Evolutionary conservation across 64 coral and sea anemone species (phyloP).

Genomic region (Platygyra sinensis): DNA sequence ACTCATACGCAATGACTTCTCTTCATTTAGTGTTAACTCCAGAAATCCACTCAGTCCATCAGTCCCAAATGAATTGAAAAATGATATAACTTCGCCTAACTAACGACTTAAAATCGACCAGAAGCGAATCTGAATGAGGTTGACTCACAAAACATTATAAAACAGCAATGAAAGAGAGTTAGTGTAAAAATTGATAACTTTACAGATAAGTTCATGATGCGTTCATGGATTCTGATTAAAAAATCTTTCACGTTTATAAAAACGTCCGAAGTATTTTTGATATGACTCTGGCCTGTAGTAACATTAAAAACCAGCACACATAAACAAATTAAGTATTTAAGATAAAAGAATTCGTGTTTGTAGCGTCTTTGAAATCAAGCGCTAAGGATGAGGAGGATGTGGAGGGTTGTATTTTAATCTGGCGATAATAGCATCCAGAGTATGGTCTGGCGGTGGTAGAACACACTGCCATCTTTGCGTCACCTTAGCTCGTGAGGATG

Average conservation of each 20-base stretch:
- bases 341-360: not conserved
- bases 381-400: constrained; percentile 25
- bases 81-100: not conserved
- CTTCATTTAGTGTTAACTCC: not conserved
- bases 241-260: not conserved
- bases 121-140: not conserved
- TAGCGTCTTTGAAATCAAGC: not conserved
- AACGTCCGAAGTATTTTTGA: not conserved
- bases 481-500: constrained; percentile 59
- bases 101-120: not conserved
- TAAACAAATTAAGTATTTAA: not conserved
- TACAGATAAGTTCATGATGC: no score
- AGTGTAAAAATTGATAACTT: not conserved
- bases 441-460: constrained; percentile 82
- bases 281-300: not conserved
- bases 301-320: not conserved
- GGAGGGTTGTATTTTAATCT: constrained; percentile 62
- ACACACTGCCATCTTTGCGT: constrained; percentile 99
- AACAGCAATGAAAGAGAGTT: not conserved
- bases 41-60: not conserved
- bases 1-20: not conserved
- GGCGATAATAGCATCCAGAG: constrained; percentile 83
- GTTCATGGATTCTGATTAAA: not conserved
- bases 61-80: not conserved
- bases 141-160: not conserved